phyloP scores from a whole-genome alignment of 35 echinoderm and acorn worm genomes.

The Stichopus chloronotus region DNA sequence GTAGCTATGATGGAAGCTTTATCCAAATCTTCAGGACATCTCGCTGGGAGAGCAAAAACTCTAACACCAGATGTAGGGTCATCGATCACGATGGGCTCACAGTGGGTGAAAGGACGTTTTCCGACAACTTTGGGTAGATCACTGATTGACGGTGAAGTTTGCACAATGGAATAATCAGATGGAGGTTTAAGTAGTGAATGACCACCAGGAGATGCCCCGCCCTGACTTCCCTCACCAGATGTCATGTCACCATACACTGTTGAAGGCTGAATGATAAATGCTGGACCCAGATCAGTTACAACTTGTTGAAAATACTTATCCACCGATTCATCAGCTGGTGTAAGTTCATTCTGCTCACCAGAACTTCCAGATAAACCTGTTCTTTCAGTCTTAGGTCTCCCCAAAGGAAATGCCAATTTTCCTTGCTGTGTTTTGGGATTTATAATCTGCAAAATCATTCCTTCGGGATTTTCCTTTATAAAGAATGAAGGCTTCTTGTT shows the following conservation, averaged over 20 bases:
- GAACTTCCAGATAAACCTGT: not conserved
- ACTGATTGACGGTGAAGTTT: not conserved
- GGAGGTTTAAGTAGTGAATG: not conserved
- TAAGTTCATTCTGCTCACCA: not conserved
- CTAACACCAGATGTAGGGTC: conserved; percentile 10
- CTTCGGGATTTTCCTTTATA: not conserved
- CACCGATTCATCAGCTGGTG: not conserved
- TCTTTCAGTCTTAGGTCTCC: not conserved
- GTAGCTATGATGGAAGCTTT: not conserved
- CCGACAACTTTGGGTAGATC: not conserved
- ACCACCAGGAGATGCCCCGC: conserved; percentile 9
- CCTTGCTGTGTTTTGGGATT: conserved; percentile 50
- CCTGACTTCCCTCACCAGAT: not conserved
- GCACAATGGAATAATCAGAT: not conserved
- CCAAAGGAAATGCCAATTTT: conserved; percentile 8
- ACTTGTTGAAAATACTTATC: not conserved
- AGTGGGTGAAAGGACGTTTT: not conserved
- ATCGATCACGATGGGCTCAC: not conserved
- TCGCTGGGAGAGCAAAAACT: conserved; percentile 8
- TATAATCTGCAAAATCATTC: conserved; percentile 5
- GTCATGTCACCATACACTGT: not conserved
- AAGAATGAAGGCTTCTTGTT: conserved; percentile 34
- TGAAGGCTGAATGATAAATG: not conserved
- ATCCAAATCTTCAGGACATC: not conserved
- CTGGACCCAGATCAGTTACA: conserved; percentile 2